A percentile compares a stretch with the other conserved stretches of the same genome.
phyloP scores from a whole-genome alignment of 2,113 vertebrate genomes.

The Chroicocephalus ridibundus region DNA sequence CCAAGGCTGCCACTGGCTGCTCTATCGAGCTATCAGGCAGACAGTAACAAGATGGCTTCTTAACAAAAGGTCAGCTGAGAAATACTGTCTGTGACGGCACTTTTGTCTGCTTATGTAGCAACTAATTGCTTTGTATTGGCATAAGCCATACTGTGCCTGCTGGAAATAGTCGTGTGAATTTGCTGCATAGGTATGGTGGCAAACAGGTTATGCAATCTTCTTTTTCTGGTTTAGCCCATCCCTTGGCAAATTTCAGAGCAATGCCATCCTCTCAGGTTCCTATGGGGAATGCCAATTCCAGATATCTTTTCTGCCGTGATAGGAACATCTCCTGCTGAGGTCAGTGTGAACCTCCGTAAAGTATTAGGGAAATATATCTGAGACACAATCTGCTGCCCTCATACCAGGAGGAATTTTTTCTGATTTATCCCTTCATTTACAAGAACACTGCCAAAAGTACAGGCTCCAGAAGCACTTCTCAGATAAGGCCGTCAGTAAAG shows the following conservation, averaged over 20 bases:
- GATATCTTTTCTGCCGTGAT: neutral
- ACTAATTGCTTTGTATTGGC: constrained; percentile 61
- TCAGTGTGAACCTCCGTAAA: neutral
- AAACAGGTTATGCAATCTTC: neutral
- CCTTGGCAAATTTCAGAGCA: neutral
- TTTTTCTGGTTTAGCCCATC: neutral
- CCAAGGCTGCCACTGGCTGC: constrained; percentile 67
- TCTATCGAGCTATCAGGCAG: constrained; percentile 63
- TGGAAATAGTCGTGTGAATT: neutral
- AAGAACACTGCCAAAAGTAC: neutral
- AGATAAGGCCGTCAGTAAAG: neutral
- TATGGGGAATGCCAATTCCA: neutral
- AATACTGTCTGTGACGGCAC: constrained; percentile 46
- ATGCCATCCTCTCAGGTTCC: neutral
- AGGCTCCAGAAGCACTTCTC: neutral
- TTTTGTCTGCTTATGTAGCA: constrained; percentile 59
- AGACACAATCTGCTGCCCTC: neutral
- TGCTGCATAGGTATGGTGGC: neutral
- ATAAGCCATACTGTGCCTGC: constrained; percentile 18
- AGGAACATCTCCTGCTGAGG: neutral
- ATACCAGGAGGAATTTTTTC: neutral
- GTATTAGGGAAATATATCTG: neutral
- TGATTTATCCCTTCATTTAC: neutral
- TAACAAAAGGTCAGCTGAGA: constrained; percentile 74
- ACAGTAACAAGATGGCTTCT: constrained; percentile 79